A percentile compares a stretch with the other conserved stretches of the same genome.
These are phyloP conservation scores for Eublepharis macularius DNA, from an alignment of 2,113 vertebrate genomes.

Conservation along the genomic window DNA sequence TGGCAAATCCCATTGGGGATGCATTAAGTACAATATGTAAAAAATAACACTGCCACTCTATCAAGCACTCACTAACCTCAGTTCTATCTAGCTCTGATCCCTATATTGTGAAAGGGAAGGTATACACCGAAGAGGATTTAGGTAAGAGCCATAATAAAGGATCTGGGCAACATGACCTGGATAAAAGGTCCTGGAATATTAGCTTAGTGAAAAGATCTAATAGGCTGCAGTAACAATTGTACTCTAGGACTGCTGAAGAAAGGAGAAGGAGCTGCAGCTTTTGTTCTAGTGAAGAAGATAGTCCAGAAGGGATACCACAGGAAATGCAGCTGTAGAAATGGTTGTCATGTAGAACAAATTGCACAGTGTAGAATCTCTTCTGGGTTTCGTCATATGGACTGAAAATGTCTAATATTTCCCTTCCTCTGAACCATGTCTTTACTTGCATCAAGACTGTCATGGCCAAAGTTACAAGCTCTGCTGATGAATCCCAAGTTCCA, in stretches of 20 bases:
- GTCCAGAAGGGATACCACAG: neutral
- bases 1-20: neutral
- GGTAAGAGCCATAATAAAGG: neutral
- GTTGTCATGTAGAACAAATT: too few species aligned
- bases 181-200: neutral
- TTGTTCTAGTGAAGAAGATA: neutral
- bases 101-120: neutral
- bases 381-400: too few species aligned
- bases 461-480: too few species aligned
- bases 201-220: neutral
- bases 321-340: too few species aligned
- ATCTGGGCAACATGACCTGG: neutral
- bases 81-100: neutral
- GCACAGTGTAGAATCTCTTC: too few species aligned
- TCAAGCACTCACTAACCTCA: neutral
- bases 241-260: neutral
- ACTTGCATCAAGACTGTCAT: too few species aligned
- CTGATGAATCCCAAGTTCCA: too few species aligned
- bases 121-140: neutral
- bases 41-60: neutral
- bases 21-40: neutral
- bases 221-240: neutral
- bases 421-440: too few species aligned
- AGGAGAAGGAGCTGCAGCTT: neutral
- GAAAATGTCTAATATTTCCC: too few species aligned